These are phyloP conservation scores for Trypoxylus dichotomus DNA, from an alignment of 1,140 invertebrate species.

Conservation along the genomic window DNA sequence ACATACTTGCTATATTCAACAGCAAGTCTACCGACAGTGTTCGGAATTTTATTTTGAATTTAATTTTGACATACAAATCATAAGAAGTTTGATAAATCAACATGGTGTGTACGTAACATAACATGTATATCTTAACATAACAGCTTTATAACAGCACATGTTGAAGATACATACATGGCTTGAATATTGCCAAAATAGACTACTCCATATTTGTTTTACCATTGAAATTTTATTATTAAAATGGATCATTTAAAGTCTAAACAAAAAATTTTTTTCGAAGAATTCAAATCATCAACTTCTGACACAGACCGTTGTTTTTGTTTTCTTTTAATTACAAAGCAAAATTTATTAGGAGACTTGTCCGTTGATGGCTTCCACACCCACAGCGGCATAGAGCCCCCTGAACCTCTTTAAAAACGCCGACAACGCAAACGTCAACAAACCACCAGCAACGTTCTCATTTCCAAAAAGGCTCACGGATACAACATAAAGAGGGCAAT, in stretches of 20 bases:
- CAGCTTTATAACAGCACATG: too few relatives aligned
- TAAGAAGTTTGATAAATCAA: too few relatives aligned
- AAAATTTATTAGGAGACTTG: slow-evolving; percentile 5
- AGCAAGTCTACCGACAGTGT: too few relatives aligned
- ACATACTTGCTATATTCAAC: too few relatives aligned
- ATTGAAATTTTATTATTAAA: background rate
- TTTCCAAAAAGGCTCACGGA: background rate
- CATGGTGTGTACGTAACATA: too few relatives aligned
- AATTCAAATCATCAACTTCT: background rate
- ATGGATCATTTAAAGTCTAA: background rate
- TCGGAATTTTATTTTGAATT: too few relatives aligned
- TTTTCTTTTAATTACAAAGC: slow-evolving; percentile 8
- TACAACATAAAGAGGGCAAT: background rate
- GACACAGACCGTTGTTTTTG: background rate
- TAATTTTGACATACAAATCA: too few relatives aligned
- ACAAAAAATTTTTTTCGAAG: background rate
- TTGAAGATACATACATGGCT: too few relatives aligned
- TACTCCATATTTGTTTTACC: too few relatives aligned
- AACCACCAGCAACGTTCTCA: slow-evolving; percentile 10
- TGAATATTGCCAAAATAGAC: too few relatives aligned
- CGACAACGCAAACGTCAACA: background rate
- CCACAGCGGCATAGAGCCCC: background rate
- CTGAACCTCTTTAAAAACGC: background rate
- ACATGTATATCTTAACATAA: too few relatives aligned
- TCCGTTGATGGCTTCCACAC: slow-evolving; percentile 1